These are phyloP conservation scores for Mythimna albipuncta DNA, from an alignment of 2,888 invertebrate genomes.

Conservation along the genomic window DNA sequence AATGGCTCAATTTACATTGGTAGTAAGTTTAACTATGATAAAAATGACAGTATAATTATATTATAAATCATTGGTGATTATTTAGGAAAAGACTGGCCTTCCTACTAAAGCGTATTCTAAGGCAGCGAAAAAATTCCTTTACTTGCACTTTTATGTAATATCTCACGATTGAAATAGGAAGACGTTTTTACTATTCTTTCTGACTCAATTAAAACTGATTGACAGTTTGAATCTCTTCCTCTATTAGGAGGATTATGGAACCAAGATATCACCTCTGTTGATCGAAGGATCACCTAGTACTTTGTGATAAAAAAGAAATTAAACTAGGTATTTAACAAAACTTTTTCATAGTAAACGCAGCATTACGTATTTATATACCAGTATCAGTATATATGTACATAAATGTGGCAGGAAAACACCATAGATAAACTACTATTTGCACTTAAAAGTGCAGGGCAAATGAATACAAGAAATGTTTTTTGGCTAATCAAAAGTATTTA, in stretches of 20 bases:
- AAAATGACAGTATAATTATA: background rate
- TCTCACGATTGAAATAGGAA: background rate
- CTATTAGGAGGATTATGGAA: background rate
- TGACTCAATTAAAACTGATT: background rate
- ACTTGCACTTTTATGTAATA: background rate
- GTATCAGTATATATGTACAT: too few species aligned
- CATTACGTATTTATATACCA: too few species aligned
- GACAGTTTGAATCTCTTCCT: background rate
- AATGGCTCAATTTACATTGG: conserved; percentile 2
- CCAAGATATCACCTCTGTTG: too few species aligned
- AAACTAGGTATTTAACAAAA: too few species aligned
- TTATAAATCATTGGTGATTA: background rate
- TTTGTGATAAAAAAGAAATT: too few species aligned
- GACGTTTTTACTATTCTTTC: background rate
- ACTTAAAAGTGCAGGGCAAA: too few species aligned
- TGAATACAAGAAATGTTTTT: too few species aligned
- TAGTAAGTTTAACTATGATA: background rate
- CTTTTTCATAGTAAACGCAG: background rate
- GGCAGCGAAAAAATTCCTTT: background rate
- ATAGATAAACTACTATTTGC: too few species aligned
- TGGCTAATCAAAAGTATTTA: too few species aligned
- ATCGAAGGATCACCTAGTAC: too few species aligned
- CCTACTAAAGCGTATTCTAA: background rate
- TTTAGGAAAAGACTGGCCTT: background rate
- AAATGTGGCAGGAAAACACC: too few species aligned